Conservation (phyloP, 2,113 vertebrate species). For the Saccopteryx bilineata region DNA sequence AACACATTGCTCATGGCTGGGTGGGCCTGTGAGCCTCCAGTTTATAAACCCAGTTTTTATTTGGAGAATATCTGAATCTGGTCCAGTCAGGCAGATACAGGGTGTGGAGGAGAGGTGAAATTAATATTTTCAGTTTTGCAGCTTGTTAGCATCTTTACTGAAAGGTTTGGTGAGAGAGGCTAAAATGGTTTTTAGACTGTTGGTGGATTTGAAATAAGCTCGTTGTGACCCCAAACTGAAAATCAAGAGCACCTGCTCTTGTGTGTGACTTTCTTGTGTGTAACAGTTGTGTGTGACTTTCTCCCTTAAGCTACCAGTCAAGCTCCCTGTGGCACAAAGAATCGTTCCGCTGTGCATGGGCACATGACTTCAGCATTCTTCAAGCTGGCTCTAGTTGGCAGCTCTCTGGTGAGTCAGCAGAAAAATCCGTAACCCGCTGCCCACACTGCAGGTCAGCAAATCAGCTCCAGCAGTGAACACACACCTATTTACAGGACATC, state of each 20-base stretch:
- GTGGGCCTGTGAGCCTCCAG: background rate
- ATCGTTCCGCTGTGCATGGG: background rate
- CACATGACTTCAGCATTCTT: conserved; percentile 61
- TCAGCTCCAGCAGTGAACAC: conserved; percentile 1
- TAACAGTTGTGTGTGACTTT: background rate
- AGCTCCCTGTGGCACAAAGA: background rate
- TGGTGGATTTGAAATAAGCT: conserved; percentile 44
- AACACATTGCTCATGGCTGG: background rate
- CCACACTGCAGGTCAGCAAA: background rate
- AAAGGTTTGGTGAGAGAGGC: background rate
- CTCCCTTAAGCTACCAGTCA: background rate
- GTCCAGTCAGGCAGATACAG: background rate
- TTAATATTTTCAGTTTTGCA: background rate
- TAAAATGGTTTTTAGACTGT: conserved; percentile 30
- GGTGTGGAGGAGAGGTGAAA: background rate
- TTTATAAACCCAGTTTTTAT: conserved; percentile 7
- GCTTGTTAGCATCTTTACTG: conserved; percentile 3
- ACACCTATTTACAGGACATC: background rate
- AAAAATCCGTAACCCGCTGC: background rate
- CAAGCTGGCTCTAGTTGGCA: background rate
- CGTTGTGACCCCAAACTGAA: background rate
- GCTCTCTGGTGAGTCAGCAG: conserved; percentile 63
- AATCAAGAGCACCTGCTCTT: background rate
- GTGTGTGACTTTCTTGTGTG: background rate
- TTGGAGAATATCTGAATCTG: background rate